A percentile compares a stretch with the other conserved stretches of the same genome.
These are phyloP conservation scores for Caiman crocodilus DNA, from an alignment of 2,797 vertebrate species.

Conservation along the genomic window DNA sequence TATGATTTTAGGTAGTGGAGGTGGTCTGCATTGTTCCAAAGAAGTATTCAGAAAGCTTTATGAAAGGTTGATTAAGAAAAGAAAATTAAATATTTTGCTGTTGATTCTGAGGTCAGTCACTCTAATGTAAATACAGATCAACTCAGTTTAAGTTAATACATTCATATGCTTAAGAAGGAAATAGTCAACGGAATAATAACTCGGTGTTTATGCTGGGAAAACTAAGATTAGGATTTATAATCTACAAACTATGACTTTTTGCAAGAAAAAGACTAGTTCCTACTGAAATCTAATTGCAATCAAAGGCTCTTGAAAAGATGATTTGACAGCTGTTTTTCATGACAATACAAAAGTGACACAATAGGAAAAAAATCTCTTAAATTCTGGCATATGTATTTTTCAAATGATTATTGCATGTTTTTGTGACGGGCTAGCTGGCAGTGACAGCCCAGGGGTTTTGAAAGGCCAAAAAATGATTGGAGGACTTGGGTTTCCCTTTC, in stretches of 20 bases:
- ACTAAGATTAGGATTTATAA: neutral
- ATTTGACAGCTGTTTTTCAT: neutral
- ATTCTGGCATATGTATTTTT: neutral
- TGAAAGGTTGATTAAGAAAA: neutral
- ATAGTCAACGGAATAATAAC: neutral
- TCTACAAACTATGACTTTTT: neutral
- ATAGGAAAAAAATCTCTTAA: neutral
- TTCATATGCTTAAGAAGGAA: conserved; percentile 27
- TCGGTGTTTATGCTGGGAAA: neutral
- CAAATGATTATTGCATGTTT: neutral
- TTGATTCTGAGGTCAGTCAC: conserved; percentile 1
- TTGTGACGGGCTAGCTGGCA: too few species aligned
- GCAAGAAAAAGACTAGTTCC: neutral
- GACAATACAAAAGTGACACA: conserved; percentile 14
- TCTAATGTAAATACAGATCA: conserved; percentile 18
- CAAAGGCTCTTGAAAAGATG: neutral
- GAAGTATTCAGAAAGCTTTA: neutral
- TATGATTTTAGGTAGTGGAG: neutral
- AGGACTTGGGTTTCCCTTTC: too few species aligned
- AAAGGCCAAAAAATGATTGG: too few species aligned
- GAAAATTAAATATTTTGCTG: conserved; percentile 29
- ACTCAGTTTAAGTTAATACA: conserved; percentile 2
- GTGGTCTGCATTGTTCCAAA: neutral
- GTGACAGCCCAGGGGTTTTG: too few species aligned
- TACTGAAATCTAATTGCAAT: neutral